Evolutionary conservation across 2,797 vertebrate species (phyloP).

Genomic region (Hozukius guyotensis): DNA sequence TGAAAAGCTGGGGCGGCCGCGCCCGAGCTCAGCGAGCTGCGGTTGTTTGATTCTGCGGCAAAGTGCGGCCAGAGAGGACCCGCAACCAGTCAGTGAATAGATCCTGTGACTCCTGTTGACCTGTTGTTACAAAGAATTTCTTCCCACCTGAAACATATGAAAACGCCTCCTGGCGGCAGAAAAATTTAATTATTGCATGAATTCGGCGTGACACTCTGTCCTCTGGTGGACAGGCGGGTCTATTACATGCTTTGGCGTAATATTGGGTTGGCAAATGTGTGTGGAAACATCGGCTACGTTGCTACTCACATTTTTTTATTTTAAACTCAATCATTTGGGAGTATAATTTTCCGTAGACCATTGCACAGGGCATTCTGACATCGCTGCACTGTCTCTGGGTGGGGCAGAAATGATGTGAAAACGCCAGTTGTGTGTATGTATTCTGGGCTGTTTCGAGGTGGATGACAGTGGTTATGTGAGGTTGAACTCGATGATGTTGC

Average conservation of each 20-base stretch:
- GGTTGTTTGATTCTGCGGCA: too few species aligned
- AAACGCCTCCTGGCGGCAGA: too few species aligned
- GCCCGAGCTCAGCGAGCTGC: too few species aligned
- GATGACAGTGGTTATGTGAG: constrained; percentile 44
- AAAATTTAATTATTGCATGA: too few species aligned
- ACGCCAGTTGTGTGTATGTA: background rate
- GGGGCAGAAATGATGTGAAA: background rate
- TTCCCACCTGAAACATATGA: too few species aligned
- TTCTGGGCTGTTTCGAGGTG: constrained; percentile 12
- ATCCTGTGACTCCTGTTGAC: too few species aligned
- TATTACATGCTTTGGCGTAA: background rate
- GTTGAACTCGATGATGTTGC: constrained; percentile 35
- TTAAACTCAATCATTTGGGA: background rate
- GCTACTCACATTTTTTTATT: background rate
- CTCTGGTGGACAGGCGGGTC: too few species aligned
- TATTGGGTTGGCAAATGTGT: background rate
- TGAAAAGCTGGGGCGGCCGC: too few species aligned
- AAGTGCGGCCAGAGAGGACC: too few species aligned
- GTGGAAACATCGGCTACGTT: background rate
- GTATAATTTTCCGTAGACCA: background rate
- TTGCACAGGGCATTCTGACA: background rate
- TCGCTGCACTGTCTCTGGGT: background rate
- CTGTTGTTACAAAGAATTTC: too few species aligned
- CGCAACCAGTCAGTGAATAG: too few species aligned
- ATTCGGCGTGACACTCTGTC: too few species aligned